A percentile compares a stretch with the other conserved stretches of the same genome.
phyloP scores from a whole-genome alignment of 1,140 invertebrate species.

The Drosophila guanche region DNA sequence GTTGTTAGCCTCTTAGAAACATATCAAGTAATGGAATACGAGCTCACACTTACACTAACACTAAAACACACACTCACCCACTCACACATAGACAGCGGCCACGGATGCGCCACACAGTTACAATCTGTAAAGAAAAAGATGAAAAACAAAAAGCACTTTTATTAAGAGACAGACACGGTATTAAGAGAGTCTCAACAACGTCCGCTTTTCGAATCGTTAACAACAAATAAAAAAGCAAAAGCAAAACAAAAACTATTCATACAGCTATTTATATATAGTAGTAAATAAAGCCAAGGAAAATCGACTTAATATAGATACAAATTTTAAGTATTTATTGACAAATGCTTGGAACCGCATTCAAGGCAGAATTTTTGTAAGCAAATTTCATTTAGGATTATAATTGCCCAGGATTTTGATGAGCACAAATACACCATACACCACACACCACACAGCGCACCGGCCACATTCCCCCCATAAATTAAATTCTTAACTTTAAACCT shows the following conservation, averaged over 20 bases:
- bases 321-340: conserved; percentile 54
- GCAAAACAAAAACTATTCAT: conserved; percentile 33
- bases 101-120: conserved; percentile 21
- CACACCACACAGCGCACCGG: background rate
- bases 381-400: conserved; percentile 52
- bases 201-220: conserved; percentile 72
- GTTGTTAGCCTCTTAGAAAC: conserved; percentile 77
- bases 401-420: conserved; percentile 47
- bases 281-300: conserved; percentile 35
- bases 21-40: conserved; percentile 72
- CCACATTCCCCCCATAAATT: conserved; percentile 62
- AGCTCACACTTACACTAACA: conserved; percentile 33
- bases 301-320: conserved; percentile 52
- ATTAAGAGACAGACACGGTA: conserved; percentile 70
- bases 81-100: conserved; percentile 15
- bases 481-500: conserved; percentile 52
- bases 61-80: background rate
- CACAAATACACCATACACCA: conserved; percentile 12
- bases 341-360: conserved; percentile 54
- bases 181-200: conserved; percentile 65
- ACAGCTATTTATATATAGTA: conserved; percentile 24
- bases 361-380: conserved; percentile 57
- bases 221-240: conserved; percentile 6
- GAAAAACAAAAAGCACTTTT: conserved; percentile 45
- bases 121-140: conserved; percentile 62